Percentiles rank a stretch among this genome's conserved stretches.
These are phyloP conservation scores for Manduca sexta DNA, from an alignment of 1,140 invertebrate genomes.

Conservation along the genomic window DNA sequence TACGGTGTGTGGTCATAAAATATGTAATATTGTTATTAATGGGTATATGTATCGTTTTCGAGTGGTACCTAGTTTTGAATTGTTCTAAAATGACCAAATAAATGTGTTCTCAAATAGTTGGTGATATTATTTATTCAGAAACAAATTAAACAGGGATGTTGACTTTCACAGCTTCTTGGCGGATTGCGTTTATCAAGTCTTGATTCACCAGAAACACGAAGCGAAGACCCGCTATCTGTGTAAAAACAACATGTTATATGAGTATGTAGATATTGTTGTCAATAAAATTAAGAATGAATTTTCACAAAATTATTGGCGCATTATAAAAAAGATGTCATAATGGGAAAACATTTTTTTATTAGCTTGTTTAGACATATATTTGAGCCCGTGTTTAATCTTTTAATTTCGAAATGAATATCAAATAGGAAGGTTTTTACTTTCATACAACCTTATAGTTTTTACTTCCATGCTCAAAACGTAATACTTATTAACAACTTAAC, in stretches of 20 bases:
- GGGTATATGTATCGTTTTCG: slow-evolving; percentile 51
- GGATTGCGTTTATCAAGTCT: slow-evolving; percentile 89
- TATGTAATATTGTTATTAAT: slow-evolving; percentile 32
- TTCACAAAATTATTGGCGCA: no score
- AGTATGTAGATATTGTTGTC: no score
- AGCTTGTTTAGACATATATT: no score
- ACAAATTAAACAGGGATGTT: slow-evolving; percentile 69
- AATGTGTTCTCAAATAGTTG: slow-evolving; percentile 71
- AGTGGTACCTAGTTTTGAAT: slow-evolving; percentile 63
- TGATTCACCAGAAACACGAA: slow-evolving; percentile 96
- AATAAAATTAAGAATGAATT: no score
- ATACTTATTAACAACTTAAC: no score
- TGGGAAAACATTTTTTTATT: no score
- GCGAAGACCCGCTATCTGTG: slow-evolving; percentile 88
- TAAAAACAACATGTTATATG: slow-evolving; percentile 26
- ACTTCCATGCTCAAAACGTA: no score
- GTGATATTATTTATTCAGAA: slow-evolving; percentile 37
- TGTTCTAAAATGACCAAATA: slow-evolving; percentile 72
- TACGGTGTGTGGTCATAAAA: slow-evolving; percentile 21
- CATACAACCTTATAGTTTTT: no score
- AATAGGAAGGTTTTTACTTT: no score
- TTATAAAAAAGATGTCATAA: no score
- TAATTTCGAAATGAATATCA: no score
- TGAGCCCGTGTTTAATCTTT: no score
- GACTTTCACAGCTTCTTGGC: slow-evolving; percentile 86